phyloP scores from a whole-genome alignment of 1,140 invertebrate species.

The Apocrypta bakeri region DNA sequence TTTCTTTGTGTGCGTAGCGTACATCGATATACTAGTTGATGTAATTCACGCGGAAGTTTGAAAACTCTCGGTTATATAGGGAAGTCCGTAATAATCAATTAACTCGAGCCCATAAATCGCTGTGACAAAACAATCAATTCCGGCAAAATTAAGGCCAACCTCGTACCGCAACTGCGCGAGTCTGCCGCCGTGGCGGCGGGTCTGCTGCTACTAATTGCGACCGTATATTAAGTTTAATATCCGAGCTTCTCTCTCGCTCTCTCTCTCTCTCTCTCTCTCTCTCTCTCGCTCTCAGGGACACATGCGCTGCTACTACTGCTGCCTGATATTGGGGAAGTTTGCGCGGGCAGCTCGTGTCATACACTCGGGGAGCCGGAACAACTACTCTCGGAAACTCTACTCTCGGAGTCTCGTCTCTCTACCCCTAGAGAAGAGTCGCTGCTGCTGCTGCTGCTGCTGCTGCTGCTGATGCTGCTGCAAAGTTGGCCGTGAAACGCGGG shows the following conservation, averaged over 20 bases:
- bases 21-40: too few species aligned
- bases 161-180: neutral
- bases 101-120: conserved; percentile 14
- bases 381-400: conserved; percentile 35
- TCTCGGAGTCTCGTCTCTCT: conserved; percentile 10
- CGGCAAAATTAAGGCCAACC: conserved; percentile 17
- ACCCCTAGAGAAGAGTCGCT: neutral
- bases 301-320: conserved; percentile 4
- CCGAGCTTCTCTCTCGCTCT: conserved; percentile 53
- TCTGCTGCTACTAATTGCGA: conserved; percentile 70
- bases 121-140: conserved; percentile 47
- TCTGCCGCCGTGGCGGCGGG: conserved; percentile 43
- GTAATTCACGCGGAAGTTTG: neutral
- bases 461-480: conserved; percentile 7
- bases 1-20: too few species aligned
- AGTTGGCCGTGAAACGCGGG: conserved; percentile 2
- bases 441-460: neutral
- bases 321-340: conserved; percentile 69
- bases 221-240: conserved; percentile 73
- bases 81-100: conserved; percentile 14
- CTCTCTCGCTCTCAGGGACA: conserved; percentile 5
- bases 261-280: conserved; percentile 51
- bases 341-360: conserved; percentile 28
- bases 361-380: conserved; percentile 47
- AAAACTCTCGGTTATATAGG: neutral